Base-by-base conservation (phyloP, 2,113 vertebrate genomes). In the Leptocoma aspasia region DNA sequence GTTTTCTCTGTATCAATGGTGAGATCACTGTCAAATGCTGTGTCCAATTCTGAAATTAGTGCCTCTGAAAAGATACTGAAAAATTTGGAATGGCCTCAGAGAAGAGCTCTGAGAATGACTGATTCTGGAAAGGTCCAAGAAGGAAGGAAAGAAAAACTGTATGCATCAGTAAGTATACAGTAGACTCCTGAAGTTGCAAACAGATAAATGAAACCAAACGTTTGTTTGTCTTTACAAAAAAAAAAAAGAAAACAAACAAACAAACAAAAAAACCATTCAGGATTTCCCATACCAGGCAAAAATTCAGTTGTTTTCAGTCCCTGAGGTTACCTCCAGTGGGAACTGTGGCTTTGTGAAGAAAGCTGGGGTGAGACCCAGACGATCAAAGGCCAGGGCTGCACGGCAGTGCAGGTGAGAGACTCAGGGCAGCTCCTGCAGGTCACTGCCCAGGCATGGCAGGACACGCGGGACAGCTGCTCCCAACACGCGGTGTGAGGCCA, bases 381-480 rank as follows among this genome's bases (percentile, higher is more conserved):
- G 81, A 33, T 12, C 23, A 50, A 65, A 92, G 45, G 59, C 14
- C 24, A 26, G 68, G 45, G 64, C 50, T 41, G 44, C 33, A 6
- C 2, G 3, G 26, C 28, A 27, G 33, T 0, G 30, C 21, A 10
- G 75, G 53, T 0, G 2, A 12, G 41, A 35, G 56, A 21, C 41
- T 20, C 1, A 0, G 27, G 27, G 54, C 14, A 60, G 50, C 41
- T 56, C 19, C 30, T 2, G 21, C 54, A 13, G 64, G 71, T 71
- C 76, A 35, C 35, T 6, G 66, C 12, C 10, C 0, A 0, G 22
- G 12, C n/a, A 22, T 1, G 44, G 53, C 39, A 15, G 70, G 45
- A 30, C 47, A 71, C 4, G n/a, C 33, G 20, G 52, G 9, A 33
- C 42, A 52, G 7, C 42, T 2, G 30, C 15, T 60, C 45, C 50